These are phyloP conservation scores for Tetraodon nigroviridis DNA, from an alignment of 2,113 vertebrate species.

Conservation along the genomic window DNA sequence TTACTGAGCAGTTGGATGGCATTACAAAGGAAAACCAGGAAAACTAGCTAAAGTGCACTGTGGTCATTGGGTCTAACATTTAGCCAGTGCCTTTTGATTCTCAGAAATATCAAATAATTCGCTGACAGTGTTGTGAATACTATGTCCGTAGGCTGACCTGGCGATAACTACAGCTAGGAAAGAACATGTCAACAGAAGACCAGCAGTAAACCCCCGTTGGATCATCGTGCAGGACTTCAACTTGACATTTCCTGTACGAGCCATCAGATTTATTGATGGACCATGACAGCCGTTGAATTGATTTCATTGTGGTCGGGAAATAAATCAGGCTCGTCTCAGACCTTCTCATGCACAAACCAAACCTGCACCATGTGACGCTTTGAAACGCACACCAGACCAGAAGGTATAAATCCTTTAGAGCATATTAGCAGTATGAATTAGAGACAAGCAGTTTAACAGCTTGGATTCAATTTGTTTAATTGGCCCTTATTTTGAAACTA, in stretches of 20 bases:
- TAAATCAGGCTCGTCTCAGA: constrained; percentile 13
- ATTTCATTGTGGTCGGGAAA: constrained; percentile 38
- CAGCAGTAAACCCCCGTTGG: constrained; percentile 18
- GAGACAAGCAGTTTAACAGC: too few species aligned
- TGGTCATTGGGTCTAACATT: constrained; percentile 6
- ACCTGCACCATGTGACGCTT: constrained; percentile 13
- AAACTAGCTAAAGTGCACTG: constrained; percentile 9
- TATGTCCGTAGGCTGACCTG: constrained; percentile 11
- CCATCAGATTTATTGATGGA: constrained; percentile 30
- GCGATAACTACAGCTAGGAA: constrained; percentile 10
- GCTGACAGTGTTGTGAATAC: constrained; percentile 9
- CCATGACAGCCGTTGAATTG: constrained; percentile 31
- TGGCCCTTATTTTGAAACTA: too few species aligned
- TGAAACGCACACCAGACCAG: constrained; percentile 1
- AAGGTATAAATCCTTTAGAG: not conserved
- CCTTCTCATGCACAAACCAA: constrained; percentile 20
- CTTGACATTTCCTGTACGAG: constrained; percentile 39
- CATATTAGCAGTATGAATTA: not conserved
- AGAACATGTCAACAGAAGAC: constrained; percentile 26
- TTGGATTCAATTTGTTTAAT: too few species aligned
- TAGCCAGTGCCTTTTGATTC: constrained; percentile 7
- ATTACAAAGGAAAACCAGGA: not conserved
- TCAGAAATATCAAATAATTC: constrained; percentile 26
- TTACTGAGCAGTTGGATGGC: constrained; percentile 8
- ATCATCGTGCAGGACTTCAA: constrained; percentile 11